Evolutionary conservation across 2,113 vertebrate species (phyloP), one percentile per base, ranked within the genome.

Genomic region (Cercopithecus mona): DNA sequence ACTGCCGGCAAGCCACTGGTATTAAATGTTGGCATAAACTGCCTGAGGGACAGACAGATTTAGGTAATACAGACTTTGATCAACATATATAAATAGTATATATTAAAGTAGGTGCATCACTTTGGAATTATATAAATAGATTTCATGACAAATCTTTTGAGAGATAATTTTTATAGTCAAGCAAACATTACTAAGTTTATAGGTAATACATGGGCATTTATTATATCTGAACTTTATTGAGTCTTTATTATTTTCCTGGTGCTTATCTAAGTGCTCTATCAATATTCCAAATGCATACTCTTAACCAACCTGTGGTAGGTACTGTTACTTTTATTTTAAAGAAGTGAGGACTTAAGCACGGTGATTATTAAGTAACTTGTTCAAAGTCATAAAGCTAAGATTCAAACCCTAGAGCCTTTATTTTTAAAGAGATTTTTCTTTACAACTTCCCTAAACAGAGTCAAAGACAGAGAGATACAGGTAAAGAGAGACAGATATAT

Each of bases 361-460:
- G n/a, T 76, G 45, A 66, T 83, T 89, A 50, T 89, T 84, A 94
- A 89, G 78, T 64, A 94, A 89, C n/a, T 25, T 83, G 43, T 82
- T 16, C 20, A 75, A 93, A 2, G 1, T 25, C 20, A 32, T 38
- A 40, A 12, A 52, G 3, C 57, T n/a, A 80, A 3, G 12, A 64
- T 52, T 76, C 35, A 76, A 76, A 43, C 43, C 70, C 55, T 22
- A 57, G 14, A 13, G 50, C 16, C 22, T 81, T 70, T 38, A 73
- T 25, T 50, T 88, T 88, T 61, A 61, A 80, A 88, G 52, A 3
- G 38, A 50, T 48, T 61, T 73, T 88, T 23, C 52, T 40, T 35
- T 73, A 25, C 27, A 61, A 48, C 73, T 61, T 72, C 35, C 10
- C 23, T 43, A 64, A 94, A 72, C 3, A 52, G 30, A 73, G 52